Percentiles rank a stretch among this genome's conserved stretches.
These are phyloP conservation scores for Ferrisia virgata DNA, from an alignment of 2,888 invertebrate species.

Conservation along the genomic window DNA sequence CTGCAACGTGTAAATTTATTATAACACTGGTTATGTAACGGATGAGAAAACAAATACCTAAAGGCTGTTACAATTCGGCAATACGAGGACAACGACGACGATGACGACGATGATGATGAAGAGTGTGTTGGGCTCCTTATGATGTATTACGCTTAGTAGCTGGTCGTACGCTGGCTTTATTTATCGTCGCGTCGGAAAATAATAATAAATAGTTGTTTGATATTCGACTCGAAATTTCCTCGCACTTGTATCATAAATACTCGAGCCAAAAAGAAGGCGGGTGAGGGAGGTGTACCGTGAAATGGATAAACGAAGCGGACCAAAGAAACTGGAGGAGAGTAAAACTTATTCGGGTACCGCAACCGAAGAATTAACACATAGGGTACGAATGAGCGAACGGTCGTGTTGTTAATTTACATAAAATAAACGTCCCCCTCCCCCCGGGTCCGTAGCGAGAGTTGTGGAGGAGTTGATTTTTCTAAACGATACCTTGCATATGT, in stretches of 20 bases:
- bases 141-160: too few relatives aligned
- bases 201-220: neutral
- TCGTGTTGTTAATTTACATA: neutral
- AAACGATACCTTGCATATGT: too few relatives aligned
- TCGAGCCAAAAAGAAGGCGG: neutral
- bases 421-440: neutral
- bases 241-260: neutral
- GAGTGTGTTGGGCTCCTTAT: too few relatives aligned
- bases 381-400: neutral
- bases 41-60: too few relatives aligned
- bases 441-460: neutral
- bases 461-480: neutral
- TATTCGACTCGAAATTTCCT: neutral
- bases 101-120: too few relatives aligned
- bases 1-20: too few relatives aligned
- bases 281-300: neutral
- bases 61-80: too few relatives aligned
- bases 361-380: neutral
- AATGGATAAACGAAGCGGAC: neutral
- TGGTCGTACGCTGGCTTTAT: too few relatives aligned
- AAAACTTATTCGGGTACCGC: neutral
- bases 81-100: too few relatives aligned
- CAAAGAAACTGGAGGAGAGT: neutral
- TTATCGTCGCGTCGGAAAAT: neutral
- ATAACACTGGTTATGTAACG: too few relatives aligned